phyloP scores from a whole-genome alignment of 2,797 vertebrate genomes.

The Poecilia velifera region DNA sequence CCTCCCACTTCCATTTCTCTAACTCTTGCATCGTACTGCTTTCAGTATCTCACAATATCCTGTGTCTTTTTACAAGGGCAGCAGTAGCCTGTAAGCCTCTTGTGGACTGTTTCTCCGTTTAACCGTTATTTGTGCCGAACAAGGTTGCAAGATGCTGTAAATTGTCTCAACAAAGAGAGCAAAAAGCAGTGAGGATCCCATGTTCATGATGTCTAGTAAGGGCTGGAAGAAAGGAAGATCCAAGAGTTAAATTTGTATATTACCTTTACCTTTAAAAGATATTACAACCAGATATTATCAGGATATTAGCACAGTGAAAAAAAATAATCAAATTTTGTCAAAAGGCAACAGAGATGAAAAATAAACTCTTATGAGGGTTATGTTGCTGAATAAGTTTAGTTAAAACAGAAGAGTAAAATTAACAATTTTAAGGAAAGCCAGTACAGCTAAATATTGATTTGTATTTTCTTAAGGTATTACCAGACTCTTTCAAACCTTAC shows the following conservation, averaged over 20 bases:
- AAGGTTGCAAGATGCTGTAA: neutral
- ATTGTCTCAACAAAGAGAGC: neutral
- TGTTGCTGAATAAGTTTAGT: neutral
- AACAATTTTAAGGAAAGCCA: neutral
- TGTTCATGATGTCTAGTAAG: no score
- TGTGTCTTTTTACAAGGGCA: neutral
- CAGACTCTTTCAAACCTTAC: neutral
- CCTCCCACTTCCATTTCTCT: neutral
- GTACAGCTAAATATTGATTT: neutral
- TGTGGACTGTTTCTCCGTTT: neutral
- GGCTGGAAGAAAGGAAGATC: neutral
- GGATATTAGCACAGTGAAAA: neutral
- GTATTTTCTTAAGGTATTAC: neutral
- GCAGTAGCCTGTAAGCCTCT: neutral
- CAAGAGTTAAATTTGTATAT: neutral
- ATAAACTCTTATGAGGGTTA: neutral
- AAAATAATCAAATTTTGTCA: neutral
- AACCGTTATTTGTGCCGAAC: constrained; percentile 7
- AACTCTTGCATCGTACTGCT: neutral
- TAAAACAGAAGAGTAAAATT: neutral
- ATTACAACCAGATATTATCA: neutral
- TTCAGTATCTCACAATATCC: neutral
- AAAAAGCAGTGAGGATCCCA: neutral
- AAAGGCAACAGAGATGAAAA: neutral
- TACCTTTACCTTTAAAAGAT: neutral